Evolutionary conservation across 2,888 invertebrate genomes (phyloP).

Genomic region (Strigamia maritima): DNA sequence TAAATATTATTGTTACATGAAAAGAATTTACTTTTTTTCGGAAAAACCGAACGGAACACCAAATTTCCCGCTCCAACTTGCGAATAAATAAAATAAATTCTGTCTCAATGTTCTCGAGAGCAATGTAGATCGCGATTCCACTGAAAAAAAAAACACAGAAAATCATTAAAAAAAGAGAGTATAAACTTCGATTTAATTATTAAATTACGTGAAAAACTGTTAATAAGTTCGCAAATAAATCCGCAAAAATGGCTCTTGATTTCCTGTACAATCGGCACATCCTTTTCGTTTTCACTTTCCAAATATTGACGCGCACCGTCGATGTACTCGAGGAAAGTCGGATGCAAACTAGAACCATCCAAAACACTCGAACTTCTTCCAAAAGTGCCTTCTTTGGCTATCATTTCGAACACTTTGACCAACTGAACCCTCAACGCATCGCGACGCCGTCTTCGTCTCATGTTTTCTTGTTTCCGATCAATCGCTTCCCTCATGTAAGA

Average conservation of each 20-base stretch:
- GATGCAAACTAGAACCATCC: conserved; percentile 77
- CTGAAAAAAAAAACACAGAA: conserved; percentile 57
- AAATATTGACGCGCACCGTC: conserved; percentile 88
- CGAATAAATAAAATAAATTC: conserved; percentile 85
- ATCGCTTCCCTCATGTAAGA: conserved; percentile 90
- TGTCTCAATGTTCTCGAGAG: conserved; percentile 81
- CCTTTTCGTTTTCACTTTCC: conserved; percentile 91
- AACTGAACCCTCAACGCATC: conserved; percentile 90
- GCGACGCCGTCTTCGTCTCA: conserved; percentile 80
- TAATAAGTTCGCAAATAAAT: conserved; percentile 88
- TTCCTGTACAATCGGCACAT: conserved; percentile 78
- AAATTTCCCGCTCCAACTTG: conserved; percentile 89
- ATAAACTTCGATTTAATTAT: too few relatives aligned
- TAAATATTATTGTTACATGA: not conserved
- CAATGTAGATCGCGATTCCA: conserved; percentile 80
- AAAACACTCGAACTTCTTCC: conserved; percentile 71
- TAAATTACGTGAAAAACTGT: conserved; percentile 87
- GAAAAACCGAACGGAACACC: conserved; percentile 55
- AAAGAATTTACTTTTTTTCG: conserved; percentile 49
- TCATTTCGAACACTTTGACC: conserved; percentile 83
- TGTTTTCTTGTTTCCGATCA: conserved; percentile 95
- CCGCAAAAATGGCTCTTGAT: conserved; percentile 91
- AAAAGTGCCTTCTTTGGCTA: conserved; percentile 87
- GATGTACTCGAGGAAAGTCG: conserved; percentile 87
- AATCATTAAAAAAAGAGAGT: too few relatives aligned